Base-by-base conservation (phyloP, 2,797 vertebrate species). In the Myiothlypis chrysogaster region DNA sequence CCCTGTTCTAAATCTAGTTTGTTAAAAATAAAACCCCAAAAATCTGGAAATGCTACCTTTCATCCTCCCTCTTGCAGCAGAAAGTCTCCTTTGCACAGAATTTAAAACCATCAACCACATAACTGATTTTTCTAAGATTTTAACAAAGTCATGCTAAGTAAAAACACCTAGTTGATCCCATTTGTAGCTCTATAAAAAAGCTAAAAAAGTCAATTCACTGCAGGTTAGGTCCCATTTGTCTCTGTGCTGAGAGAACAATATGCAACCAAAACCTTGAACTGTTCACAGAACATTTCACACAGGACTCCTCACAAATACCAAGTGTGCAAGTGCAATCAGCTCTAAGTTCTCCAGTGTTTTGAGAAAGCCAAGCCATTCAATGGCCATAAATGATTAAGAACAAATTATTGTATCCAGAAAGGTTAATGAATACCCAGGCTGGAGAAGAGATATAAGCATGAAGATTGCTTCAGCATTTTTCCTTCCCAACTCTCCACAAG, bases 121-220 rank as follows among this genome's bases (percentile, higher is more conserved):
- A 4, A 94, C 1, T 81, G 65, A 55, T 68, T 87, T 69, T 89
- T 71, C 27, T 44, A 32, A n/a, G 24, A 50, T 53, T 78, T 30
- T 18, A 69, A 72, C 27, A 73, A 87, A 79, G 35, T 28, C n/a
- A 76, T 15, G 20, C 76, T 52, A 47, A 73, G 27, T 60, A 85
- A 83, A 83, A 52, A 5, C 20, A 53, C 9, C 12, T 2, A 55
- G 37, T 27, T 0, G 0, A 37, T 64, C 18, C 23, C 19, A 60
- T 81, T 75, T 73, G 61, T 37, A 44, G 59, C 23, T 87, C 76
- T 61, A 43, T 17, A 65, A 59, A 65, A 81, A 77, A 53, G 30
- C 52, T 53, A 32, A 53, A 56, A 18, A 27, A 37, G 56, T 65
- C 39, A 85, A 35, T 57, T 73, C 71, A 65, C 27, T 39, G 78